A percentile compares a stretch with the other conserved stretches of the same genome.
phyloP scores from a whole-genome alignment of 2,797 vertebrate genomes.

The Graptemys geographica region DNA sequence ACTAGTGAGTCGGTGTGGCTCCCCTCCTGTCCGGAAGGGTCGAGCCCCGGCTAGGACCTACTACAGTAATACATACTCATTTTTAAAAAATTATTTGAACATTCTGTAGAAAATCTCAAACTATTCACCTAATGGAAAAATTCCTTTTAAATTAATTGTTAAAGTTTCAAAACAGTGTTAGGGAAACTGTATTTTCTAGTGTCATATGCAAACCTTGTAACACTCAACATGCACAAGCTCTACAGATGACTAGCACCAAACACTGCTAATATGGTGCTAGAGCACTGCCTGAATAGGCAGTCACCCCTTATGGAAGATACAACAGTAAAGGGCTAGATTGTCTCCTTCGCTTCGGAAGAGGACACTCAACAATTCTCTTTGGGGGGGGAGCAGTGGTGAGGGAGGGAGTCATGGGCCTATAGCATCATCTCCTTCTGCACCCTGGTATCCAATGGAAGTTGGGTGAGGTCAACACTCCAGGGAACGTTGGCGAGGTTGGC shows the following conservation, averaged over 20 bases:
- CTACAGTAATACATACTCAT: background rate
- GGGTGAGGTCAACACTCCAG: background rate
- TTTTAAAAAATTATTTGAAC: background rate
- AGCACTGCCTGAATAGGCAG: background rate
- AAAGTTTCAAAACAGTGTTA: constrained; percentile 39
- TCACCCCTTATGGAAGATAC: background rate
- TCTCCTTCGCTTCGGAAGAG: background rate
- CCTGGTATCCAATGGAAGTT: background rate
- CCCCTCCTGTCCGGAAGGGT: too few relatives aligned
- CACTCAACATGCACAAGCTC: constrained; percentile 59
- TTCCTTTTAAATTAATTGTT: background rate
- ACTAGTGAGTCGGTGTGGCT: too few relatives aligned
- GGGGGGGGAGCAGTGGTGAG: background rate
- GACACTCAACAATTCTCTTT: background rate
- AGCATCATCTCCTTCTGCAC: background rate
- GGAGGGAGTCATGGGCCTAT: background rate
- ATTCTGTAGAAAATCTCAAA: background rate
- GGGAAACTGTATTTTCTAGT: background rate
- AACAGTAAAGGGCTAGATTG: background rate
- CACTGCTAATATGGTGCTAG: background rate
- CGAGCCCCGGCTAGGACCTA: too few relatives aligned
- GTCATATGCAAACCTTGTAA: constrained; percentile 45
- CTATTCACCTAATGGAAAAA: background rate
- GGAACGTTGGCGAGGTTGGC: background rate
- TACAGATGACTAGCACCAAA: constrained; percentile 2